Base-by-base conservation (phyloP, 1,140 invertebrate genomes). In the Drosophila azteca region DNA sequence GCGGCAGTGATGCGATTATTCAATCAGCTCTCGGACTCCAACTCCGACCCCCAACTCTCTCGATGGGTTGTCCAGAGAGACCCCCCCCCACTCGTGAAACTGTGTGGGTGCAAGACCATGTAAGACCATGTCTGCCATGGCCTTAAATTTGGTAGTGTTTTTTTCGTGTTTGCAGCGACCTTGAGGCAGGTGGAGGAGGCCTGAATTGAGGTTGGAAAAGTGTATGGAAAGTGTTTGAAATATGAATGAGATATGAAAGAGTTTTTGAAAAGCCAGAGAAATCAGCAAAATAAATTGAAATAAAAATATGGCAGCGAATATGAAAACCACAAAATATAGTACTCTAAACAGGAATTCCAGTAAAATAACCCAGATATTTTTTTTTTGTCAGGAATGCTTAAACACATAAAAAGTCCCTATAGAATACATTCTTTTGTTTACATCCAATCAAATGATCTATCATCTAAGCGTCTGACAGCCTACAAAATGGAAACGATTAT, bases 1-100 rank as follows among this genome's bases (percentile, higher is more conserved):
- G n/a, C n/a, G n/a, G n/a, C 35, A 39, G 31, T 65, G 64, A 24
- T 58, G 85, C 75, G 82, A 85, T 87, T 85, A 85, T 85, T 85
- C 82, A 85, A 85, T 85, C 82, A 87, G 78, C 44, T 67, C 58
- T 54, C 49, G 35, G 35, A 39, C 29, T 7, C 29, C 53, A 52
- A 26, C 50, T 7, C 29, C 53, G 57, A 26, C 50, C 41, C 49
- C 29, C 53, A 52, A 26, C 50, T 31, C 49, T 52, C 76, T 54
- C 80, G 70, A 82, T 77, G 76, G 74, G 68, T 58, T 80, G 81
- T 76, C 82, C 73, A 62, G 60, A 50, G 20, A 54, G 35, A 22
- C 22, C 24, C 8, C 17, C 0, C 11, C 41, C 31, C 51, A 11
- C 31, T 17, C 15, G 15, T 26, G 26, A 9, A 8, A 31, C 7